A percentile compares a stretch with the other conserved stretches of the same genome.
Conservation (phyloP, 2,888 invertebrate species). For the Molorchus minor region DNA sequence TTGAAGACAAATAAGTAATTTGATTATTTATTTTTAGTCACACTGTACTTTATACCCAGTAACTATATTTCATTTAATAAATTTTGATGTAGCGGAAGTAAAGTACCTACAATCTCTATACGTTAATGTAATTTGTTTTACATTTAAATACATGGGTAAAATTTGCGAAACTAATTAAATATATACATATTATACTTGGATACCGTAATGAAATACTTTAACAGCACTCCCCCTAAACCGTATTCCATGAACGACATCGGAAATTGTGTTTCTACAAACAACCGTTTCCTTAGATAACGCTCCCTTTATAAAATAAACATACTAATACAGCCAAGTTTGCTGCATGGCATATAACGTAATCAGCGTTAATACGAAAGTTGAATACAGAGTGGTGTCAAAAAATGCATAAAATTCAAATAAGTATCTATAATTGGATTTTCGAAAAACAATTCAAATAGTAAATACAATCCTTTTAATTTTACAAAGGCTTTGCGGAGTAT, state of each 20-base stretch:
- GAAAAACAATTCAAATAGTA: too few species aligned
- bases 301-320: constrained; percentile 44
- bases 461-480: too few species aligned
- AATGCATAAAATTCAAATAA: too few species aligned
- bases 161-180: neutral
- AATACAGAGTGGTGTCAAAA: too few species aligned
- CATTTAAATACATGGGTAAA: neutral
- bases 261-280: constrained; percentile 45
- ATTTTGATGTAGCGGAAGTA: neutral
- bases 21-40: too few species aligned
- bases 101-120: neutral
- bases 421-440: too few species aligned
- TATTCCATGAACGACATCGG: constrained; percentile 24
- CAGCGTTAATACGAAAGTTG: neutral
- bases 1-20: too few species aligned
- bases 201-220: neutral
- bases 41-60: too few species aligned
- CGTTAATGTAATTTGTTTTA: neutral
- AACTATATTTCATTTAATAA: neutral
- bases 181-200: neutral
- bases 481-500: too few species aligned
- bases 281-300: constrained; percentile 54
- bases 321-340: constrained; percentile 10
- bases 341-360: neutral
- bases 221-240: neutral